phyloP scores from a whole-genome alignment of 2,797 vertebrate species.

The Alca torda region DNA sequence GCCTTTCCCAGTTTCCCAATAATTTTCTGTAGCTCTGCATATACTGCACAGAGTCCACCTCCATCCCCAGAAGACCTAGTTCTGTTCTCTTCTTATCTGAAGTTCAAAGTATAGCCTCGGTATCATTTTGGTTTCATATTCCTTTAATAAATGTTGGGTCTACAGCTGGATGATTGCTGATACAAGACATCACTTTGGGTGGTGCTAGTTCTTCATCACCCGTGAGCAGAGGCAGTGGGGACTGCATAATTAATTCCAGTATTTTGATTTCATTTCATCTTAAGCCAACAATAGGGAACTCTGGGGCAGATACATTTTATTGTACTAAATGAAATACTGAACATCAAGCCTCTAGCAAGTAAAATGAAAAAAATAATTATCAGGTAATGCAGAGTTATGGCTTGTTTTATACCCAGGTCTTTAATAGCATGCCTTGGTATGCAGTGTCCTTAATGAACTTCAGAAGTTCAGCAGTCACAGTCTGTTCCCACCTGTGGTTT shows the following conservation, averaged over 20 bases:
- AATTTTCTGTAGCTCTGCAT: not conserved
- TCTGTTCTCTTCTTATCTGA: slow-evolving; percentile 13
- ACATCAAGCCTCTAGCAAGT: slow-evolving; percentile 19
- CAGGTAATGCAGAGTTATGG: not conserved
- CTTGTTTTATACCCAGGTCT: not conserved
- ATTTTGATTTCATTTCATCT: slow-evolving; percentile 59
- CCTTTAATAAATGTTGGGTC: not conserved
- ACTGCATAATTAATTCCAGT: slow-evolving; percentile 30
- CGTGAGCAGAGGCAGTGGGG: not conserved
- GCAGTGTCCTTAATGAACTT: slow-evolving; percentile 16
- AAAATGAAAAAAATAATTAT: not conserved
- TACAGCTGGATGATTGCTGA: not conserved
- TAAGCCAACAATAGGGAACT: slow-evolving; percentile 30
- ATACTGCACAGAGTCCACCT: not conserved
- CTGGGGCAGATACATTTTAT: not conserved
- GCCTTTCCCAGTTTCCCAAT: not conserved
- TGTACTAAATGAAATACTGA: slow-evolving; percentile 25
- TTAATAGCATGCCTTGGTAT: not conserved
- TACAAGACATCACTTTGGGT: not conserved
- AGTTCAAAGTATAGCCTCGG: slow-evolving; percentile 49
- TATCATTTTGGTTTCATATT: not conserved
- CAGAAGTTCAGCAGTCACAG: not conserved
- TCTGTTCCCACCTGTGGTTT: not conserved
- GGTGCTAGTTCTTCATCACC: not conserved
- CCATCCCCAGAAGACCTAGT: not conserved